Percentiles rank a stretch among this genome's conserved stretches.
phyloP scores from a whole-genome alignment of 2,797 vertebrate genomes.

The Apodemus agrarius region DNA sequence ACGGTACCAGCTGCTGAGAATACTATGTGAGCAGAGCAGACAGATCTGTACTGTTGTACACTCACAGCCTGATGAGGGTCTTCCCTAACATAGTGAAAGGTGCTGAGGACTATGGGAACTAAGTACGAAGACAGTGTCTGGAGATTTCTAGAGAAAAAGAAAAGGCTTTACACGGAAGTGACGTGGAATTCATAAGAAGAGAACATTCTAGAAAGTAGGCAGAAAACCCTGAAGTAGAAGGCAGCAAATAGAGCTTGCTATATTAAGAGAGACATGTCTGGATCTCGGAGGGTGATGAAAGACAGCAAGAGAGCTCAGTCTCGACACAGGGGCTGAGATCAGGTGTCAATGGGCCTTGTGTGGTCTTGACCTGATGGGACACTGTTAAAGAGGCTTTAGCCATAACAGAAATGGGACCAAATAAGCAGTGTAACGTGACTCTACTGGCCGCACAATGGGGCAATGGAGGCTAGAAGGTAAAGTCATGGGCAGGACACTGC shows the following conservation, averaged over 20 bases:
- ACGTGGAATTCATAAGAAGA: neutral
- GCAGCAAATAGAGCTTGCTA: neutral
- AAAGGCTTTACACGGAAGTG: neutral
- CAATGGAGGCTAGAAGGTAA: neutral
- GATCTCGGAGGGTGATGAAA: neutral
- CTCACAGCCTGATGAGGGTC: neutral
- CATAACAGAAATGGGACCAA: neutral
- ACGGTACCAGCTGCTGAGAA: neutral
- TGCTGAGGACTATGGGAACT: neutral
- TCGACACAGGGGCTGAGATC: neutral
- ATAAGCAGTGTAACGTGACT: neutral
- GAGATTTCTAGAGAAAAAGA: neutral
- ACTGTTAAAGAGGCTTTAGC: neutral
- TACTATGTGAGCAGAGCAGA: neutral
- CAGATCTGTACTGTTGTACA: neutral
- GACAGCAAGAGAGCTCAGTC: neutral
- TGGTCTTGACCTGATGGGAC: slow-evolving; percentile 1
- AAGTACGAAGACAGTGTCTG: neutral
- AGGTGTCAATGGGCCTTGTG: neutral
- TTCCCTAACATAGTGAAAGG: neutral
- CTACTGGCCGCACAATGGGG: neutral
- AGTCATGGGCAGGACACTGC: neutral
- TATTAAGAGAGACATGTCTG: neutral
- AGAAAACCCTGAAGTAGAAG: neutral
- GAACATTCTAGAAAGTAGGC: slow-evolving; percentile 17